These are phyloP conservation scores for Cyanoliseus patagonus DNA, from an alignment of 2,113 vertebrate genomes.

Conservation along the genomic window DNA sequence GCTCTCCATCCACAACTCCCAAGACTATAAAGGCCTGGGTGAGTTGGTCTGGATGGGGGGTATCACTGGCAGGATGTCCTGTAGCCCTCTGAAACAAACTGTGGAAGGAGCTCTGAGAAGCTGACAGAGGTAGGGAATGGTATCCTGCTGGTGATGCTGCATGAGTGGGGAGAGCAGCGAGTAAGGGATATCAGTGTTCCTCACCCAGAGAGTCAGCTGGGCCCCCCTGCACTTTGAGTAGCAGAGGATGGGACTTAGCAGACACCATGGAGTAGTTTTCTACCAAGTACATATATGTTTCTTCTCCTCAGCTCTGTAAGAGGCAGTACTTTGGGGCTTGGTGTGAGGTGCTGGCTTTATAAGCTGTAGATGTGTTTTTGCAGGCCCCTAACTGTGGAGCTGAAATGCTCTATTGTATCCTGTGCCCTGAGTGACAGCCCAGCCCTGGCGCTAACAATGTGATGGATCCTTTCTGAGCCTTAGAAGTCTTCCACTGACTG, in stretches of 20 bases:
- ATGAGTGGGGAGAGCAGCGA: neutral
- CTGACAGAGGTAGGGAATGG: neutral
- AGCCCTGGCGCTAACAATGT: neutral
- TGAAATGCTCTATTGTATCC: conserved; percentile 40
- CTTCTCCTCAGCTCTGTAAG: neutral
- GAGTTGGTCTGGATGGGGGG: neutral
- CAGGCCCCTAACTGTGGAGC: neutral
- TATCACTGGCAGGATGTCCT: neutral
- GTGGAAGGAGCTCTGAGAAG: neutral
- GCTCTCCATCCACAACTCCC: neutral
- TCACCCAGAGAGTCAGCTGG: neutral
- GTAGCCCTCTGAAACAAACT: neutral
- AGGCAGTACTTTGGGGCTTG: neutral
- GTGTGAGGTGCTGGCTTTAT: neutral
- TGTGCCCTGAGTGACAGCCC: neutral
- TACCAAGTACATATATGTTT: rapidly evolving
- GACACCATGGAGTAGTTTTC: neutral
- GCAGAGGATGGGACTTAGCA: neutral
- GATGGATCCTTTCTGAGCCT: neutral
- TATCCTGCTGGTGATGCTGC: neutral
- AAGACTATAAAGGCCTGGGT: neutral
- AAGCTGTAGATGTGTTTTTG: neutral
- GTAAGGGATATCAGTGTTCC: rapidly evolving
- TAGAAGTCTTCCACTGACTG: neutral
- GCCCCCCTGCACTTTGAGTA: neutral